A percentile compares a stretch with the other conserved stretches of the same genome.
phyloP scores from a whole-genome alignment of 30 jellyfish, hydroid and myxozoan genomes.

The Aurelia aurita region DNA sequence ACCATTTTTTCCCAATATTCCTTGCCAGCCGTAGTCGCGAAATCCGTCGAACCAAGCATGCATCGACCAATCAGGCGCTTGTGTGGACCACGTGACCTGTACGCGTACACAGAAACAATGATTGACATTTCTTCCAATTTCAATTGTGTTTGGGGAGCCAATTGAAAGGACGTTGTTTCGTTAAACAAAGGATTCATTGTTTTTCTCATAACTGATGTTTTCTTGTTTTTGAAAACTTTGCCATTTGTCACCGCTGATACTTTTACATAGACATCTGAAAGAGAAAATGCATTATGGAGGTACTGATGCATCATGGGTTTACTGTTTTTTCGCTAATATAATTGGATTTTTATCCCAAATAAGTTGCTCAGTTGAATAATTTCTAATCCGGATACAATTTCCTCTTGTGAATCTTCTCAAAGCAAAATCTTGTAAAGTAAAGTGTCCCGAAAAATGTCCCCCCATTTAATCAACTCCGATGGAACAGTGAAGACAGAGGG shows the following conservation, averaged over 20 bases:
- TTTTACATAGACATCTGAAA: constrained; percentile 61
- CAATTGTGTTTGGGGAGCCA: constrained; percentile 20
- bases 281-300: too few species aligned
- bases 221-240: constrained; percentile 49
- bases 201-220: constrained; percentile 43
- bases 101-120: constrained; percentile 42
- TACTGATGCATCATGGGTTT: too few species aligned
- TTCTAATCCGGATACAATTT: too few species aligned
- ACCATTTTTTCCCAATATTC: constrained; percentile 82
- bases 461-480: too few species aligned
- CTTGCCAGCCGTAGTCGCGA: constrained; percentile 50
- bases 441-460: too few species aligned
- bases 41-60: constrained; percentile 58
- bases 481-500: too few species aligned
- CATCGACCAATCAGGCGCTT: constrained; percentile 88
- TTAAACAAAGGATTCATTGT: constrained; percentile 63
- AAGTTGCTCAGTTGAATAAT: too few species aligned
- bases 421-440: too few species aligned
- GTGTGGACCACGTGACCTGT: constrained; percentile 76
- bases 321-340: too few species aligned
- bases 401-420: too few species aligned
- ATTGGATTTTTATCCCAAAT: too few species aligned
- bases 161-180: constrained; percentile 48
- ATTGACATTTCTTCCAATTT: constrained; percentile 15
- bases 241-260: constrained; percentile 56